Evolutionary conservation across 2,113 vertebrate genomes (phyloP), one percentile per base, ranked within the genome.

Genomic region (Antechinus stuartii): DNA sequence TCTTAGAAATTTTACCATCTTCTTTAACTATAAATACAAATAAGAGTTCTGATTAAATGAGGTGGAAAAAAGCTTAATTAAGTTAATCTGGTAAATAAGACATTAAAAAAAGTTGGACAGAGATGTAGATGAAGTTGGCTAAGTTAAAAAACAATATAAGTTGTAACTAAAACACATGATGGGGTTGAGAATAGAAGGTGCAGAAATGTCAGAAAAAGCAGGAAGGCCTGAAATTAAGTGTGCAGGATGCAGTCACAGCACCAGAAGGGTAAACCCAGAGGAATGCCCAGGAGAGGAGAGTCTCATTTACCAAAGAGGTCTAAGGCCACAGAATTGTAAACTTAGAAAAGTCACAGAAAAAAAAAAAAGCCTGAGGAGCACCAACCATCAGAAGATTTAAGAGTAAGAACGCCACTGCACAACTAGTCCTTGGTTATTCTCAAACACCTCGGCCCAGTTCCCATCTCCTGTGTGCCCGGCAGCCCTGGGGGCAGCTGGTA

Each of bases 11-110:
- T 96, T 98, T 98, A 97, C 91, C 98, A 46, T 98, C 98, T 98
- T 99, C 99, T 98, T 99, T 99, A 97, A 98, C 98, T 99, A 93
- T 57, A 98, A 97, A 42, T 1, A 95, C 97, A 97, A 49, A 96
- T 95, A 0, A 96, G 50, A 96, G 42, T 92, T 93, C 95, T 57
- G 90, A 54, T 54, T 93, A 93, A 94, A 50, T 95, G 10, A 91
- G 92, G 93, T 56, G 54, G 42, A 76, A 76, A 76, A 14, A 68
- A 76, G 5, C n/a, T 42, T 84, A 35, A 84, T 84, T 52, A 52
- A 52, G 19, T 84, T 42, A 42, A 84, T 42, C 68, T 68, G 61
- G 30, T 35, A 68, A 68, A 68, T 35, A 68, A 49, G 3, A 84
- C n/a, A 23, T 84, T 84, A 23, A 35, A 42, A 42, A 42, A 42